A percentile compares a stretch with the other conserved stretches of the same genome.
These are phyloP conservation scores for Rhinoderma darwinii DNA, from an alignment of 2,113 vertebrate species.

Conservation along the genomic window DNA sequence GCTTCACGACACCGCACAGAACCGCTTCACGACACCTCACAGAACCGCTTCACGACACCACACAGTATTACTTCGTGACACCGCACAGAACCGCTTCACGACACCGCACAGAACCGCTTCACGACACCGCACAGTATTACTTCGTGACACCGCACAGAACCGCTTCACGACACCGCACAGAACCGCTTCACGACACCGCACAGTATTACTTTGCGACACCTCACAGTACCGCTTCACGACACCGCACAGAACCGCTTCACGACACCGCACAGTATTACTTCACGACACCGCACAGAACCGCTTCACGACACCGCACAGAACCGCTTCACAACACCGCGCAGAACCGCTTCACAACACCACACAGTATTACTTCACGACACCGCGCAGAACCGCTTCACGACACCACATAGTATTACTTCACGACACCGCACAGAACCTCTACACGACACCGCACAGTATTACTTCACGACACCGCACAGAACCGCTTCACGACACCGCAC, in stretches of 20 bases:
- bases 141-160: too few species aligned
- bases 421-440: not conserved
- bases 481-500: too few species aligned
- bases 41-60: too few species aligned
- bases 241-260: not conserved
- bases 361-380: not conserved
- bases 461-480: not conserved
- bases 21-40: too few species aligned
- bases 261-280: not conserved
- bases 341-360: not conserved
- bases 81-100: too few species aligned
- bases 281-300: not conserved
- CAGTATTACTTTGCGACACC: not conserved
- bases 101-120: too few species aligned
- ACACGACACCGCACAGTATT: not conserved
- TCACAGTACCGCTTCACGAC: not conserved
- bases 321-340: not conserved
- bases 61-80: too few species aligned
- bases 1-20: too few species aligned
- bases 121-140: too few species aligned
- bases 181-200: not conserved
- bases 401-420: not conserved
- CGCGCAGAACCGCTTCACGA: too few species aligned
- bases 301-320: not conserved
- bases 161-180: not conserved